phyloP scores from a whole-genome alignment of 1,140 invertebrate genomes.

The Drosophila nikananu region DNA sequence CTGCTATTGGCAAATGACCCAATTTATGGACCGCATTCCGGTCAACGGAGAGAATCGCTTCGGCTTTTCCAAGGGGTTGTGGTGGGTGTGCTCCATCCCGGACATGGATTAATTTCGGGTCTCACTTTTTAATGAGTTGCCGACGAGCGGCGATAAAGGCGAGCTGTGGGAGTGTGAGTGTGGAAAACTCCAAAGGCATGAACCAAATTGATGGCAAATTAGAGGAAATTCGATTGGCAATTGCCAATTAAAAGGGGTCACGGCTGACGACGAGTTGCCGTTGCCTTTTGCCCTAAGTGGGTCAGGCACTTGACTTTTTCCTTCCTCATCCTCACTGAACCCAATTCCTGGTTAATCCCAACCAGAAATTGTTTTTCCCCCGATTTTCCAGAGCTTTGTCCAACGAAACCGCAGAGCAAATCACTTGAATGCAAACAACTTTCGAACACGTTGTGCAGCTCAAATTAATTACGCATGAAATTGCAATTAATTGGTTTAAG shows the following conservation, averaged over 20 bases:
- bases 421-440: slow-evolving; percentile 39
- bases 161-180: neutral
- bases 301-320: slow-evolving; percentile 28
- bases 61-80: slow-evolving; percentile 4
- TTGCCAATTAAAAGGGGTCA: slow-evolving; percentile 30
- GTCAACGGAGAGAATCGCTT: slow-evolving; percentile 56
- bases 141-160: slow-evolving; percentile 15
- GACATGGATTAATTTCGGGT: slow-evolving; percentile 55
- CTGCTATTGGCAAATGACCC: slow-evolving; percentile 80
- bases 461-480: slow-evolving; percentile 82
- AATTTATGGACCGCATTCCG: slow-evolving; percentile 77
- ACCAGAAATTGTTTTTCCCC: slow-evolving; percentile 18
- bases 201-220: slow-evolving; percentile 59
- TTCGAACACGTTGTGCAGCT: slow-evolving; percentile 74
- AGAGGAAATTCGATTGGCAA: slow-evolving; percentile 61
- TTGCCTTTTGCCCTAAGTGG: slow-evolving; percentile 29
- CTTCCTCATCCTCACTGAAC: neutral
- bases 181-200: slow-evolving; percentile 23
- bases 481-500: slow-evolving; percentile 81
- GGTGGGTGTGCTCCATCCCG: neutral
- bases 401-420: slow-evolving; percentile 28
- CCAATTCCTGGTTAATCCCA: slow-evolving; percentile 21
- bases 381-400: slow-evolving; percentile 1
- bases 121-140: slow-evolving; percentile 69
- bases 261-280: slow-evolving; percentile 11